These are phyloP conservation scores for Troglohyphantes excavatus DNA, from an alignment of 2,888 invertebrate genomes.

Conservation along the genomic window DNA sequence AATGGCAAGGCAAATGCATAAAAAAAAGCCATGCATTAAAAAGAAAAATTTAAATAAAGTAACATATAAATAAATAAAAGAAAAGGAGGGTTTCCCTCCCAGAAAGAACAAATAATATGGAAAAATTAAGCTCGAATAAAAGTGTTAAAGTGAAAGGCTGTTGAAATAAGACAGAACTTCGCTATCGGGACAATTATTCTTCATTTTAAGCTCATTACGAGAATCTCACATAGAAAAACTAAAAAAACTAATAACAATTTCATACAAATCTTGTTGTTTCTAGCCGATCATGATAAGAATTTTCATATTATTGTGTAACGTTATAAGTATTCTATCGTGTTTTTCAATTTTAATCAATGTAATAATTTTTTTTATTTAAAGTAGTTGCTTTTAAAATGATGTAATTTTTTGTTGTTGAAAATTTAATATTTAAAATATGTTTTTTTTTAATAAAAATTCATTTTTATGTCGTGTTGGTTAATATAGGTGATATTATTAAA, in stretches of 20 bases:
- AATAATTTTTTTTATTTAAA: too few relatives aligned
- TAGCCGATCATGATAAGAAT: neutral
- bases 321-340: neutral
- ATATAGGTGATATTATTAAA: too few relatives aligned
- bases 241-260: neutral
- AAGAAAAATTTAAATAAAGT: neutral
- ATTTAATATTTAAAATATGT: too few relatives aligned
- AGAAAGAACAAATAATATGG: neutral
- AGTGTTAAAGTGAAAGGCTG: neutral
- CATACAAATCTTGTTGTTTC: neutral
- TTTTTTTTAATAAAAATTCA: too few relatives aligned
- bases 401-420: too few relatives aligned
- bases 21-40: neutral
- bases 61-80: neutral
- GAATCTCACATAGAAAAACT: neutral
- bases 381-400: too few relatives aligned
- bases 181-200: neutral
- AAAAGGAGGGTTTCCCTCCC: neutral
- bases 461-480: too few relatives aligned
- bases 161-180: neutral
- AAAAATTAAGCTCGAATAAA: neutral
- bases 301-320: neutral
- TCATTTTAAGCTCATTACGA: slow-evolving; percentile 1
- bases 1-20: neutral
- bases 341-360: too few relatives aligned